Conservation (phyloP, 2,113 vertebrate species). For the Oceanodroma tethys region DNA sequence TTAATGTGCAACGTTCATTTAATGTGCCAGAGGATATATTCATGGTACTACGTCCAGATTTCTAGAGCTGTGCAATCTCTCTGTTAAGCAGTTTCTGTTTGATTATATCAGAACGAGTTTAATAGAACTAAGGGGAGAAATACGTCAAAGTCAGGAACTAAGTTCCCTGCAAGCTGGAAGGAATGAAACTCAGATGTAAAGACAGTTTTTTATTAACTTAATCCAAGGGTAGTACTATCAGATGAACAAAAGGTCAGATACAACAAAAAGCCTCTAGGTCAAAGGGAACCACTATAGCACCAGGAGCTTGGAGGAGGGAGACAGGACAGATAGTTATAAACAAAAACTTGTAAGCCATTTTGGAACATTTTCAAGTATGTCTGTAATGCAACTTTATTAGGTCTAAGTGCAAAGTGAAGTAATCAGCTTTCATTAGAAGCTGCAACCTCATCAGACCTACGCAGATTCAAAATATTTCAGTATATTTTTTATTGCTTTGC, state of each 20-base stretch:
- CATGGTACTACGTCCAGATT: rapidly evolving
- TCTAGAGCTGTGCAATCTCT: background rate
- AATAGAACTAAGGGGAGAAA: background rate
- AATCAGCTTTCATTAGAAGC: background rate
- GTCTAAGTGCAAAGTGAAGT: constrained; percentile 2
- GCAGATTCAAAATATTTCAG: background rate
- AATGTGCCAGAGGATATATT: background rate
- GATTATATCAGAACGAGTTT: background rate
- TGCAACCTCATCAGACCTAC: background rate
- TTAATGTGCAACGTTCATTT: background rate
- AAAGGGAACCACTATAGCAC: background rate
- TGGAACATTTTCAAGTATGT: constrained; percentile 6
- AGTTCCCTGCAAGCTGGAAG: background rate
- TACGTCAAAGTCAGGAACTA: background rate
- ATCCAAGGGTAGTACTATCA: background rate
- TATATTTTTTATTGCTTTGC: background rate
- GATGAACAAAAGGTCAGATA: background rate
- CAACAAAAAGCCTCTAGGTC: background rate
- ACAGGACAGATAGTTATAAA: background rate
- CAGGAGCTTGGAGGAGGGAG: background rate
- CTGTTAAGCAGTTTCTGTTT: background rate
- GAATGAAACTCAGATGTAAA: background rate
- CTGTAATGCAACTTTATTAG: background rate
- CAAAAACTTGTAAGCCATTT: background rate
- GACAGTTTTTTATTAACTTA: background rate